These are phyloP conservation scores for Scaptomyza polygonia DNA, from an alignment of 2,888 invertebrate species.

Conservation along the genomic window DNA sequence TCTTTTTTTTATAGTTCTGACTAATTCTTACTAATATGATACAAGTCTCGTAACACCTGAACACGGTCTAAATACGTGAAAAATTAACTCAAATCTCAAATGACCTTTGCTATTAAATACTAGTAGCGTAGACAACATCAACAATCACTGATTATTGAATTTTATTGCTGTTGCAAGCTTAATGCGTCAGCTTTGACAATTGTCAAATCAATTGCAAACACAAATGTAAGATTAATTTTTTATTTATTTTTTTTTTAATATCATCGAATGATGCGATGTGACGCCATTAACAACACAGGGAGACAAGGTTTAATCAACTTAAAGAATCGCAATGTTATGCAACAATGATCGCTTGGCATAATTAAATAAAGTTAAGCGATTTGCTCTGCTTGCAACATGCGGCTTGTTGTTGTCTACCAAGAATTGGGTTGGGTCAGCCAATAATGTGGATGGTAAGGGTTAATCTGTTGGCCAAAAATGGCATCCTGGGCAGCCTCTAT, in stretches of 20 bases:
- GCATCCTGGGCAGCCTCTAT: neutral
- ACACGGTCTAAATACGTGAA: neutral
- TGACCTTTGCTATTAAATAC: constrained; percentile 22
- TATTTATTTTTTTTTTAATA: neutral
- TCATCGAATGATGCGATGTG: too few relatives aligned
- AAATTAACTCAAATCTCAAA: constrained; percentile 11
- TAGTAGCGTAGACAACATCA: neutral
- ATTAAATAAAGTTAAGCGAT: neutral
- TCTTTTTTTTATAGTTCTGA: neutral
- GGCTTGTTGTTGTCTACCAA: neutral
- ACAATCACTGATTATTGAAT: constrained; percentile 8
- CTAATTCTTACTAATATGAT: neutral
- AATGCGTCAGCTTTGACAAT: neutral
- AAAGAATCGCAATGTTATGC: too few relatives aligned
- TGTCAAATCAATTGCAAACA: neutral
- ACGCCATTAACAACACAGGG: too few relatives aligned
- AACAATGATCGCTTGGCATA: too few relatives aligned
- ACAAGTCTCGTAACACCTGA: neutral
- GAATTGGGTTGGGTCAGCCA: neutral
- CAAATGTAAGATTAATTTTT: neutral
- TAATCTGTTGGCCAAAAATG: constrained; percentile 1
- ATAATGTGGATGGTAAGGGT: neutral
- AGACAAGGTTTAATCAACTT: too few relatives aligned
- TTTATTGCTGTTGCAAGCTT: constrained; percentile 32
- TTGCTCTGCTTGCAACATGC: neutral